Evolutionary conservation across 2,113 vertebrate species (phyloP), one percentile per base, ranked within the genome.

Genomic region (Actinemys pallida): DNA sequence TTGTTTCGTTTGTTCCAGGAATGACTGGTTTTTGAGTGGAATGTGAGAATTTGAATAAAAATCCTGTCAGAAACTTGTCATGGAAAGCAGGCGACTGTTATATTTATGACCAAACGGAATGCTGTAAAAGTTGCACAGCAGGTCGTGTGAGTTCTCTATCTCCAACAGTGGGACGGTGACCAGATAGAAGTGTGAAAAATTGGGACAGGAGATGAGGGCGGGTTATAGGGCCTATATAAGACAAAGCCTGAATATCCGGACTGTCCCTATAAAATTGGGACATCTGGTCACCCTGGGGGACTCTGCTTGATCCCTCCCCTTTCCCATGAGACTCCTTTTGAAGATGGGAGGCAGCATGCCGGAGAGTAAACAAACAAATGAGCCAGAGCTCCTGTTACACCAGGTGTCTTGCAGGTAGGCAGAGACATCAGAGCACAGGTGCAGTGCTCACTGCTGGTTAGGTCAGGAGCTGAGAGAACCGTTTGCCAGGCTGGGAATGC

Each of bases 401-500:
- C 82, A 90, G 88, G 90, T 87, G 89, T 69, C 42, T 75, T 4
- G 35, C 57, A 0, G 29, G 49, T 87, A 83, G 83, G 53, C 90
- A 87, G 49, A 82, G 53, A 93, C 53, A 54, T 86, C 53, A 1
- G 12, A 49, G 84, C 59, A 57, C 59, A 4, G 4, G 2, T 2
- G 24, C 47, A 39, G 57, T 5, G 69, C 50, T 94, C 29, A 88
- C 86, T 89, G 93, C 84, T 90, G 79, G 76, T 89, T 89, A 80
- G 52, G 49, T 78, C 84, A 82, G 85, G 49, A 83, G 90, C 75
- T 14, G 86, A 75, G 50, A 10, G 81, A 52, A 82, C 90, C 47
- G 94, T 85, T 84, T 11, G 35, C 69, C 59, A 29, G 76, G 82
- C 87, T 78, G 84, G 25, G 79, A 5, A 6, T n/a, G 84, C 45